Conservation (phyloP, 1,140 invertebrate genomes). For the Cylas formicarius region DNA sequence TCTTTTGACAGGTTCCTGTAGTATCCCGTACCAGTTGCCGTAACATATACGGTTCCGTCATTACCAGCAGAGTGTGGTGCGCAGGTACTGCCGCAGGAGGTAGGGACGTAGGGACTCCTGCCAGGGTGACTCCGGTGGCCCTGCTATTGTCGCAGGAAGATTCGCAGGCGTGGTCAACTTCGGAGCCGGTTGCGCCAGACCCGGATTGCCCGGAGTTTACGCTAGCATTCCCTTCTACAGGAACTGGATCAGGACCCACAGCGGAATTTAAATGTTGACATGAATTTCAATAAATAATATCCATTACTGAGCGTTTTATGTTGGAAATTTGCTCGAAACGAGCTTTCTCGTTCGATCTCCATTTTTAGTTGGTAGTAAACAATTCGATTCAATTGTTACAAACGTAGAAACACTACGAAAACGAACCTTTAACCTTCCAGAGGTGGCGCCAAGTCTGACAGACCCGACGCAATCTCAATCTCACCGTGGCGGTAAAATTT, state of each 20-base stretch:
- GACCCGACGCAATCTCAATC: no score
- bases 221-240: conserved; percentile 46
- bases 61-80: not conserved
- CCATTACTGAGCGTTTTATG: no score
- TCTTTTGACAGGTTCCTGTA: conserved; percentile 1
- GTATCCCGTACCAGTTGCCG: not conserved
- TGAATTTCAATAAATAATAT: no score
- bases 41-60: not conserved
- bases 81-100: not conserved
- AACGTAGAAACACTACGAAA: no score
- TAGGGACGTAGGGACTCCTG: conserved; percentile 49
- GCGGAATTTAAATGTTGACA: not conserved
- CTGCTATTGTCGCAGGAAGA: conserved; percentile 36
- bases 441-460: no score
- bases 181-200: conserved; percentile 65
- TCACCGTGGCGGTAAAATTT: no score
- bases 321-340: no score
- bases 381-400: no score
- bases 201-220: conserved; percentile 66
- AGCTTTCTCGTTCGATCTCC: no score
- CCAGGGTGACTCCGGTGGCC: conserved; percentile 53
- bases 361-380: no score
- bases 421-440: no score
- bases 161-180: conserved; percentile 59
- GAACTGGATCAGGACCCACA: conserved; percentile 5